Conservation (phyloP, 2,888 invertebrate genomes). For the Erebia aethiops region DNA sequence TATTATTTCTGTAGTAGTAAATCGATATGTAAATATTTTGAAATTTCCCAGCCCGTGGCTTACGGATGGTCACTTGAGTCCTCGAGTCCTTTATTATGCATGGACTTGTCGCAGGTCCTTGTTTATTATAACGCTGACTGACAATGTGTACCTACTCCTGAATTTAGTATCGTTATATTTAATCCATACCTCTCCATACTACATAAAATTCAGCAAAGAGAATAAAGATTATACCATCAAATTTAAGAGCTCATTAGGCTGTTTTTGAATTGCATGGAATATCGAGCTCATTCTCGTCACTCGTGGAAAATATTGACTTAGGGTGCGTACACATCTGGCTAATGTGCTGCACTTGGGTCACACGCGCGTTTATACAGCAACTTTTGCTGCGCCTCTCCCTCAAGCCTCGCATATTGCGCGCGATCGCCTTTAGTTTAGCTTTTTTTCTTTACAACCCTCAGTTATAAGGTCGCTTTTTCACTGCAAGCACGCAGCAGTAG, state of each 20-base stretch:
- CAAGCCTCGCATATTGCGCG: no score
- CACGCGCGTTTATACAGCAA: no score
- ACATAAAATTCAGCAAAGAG: background rate
- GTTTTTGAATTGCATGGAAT: background rate
- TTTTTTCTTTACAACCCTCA: no score
- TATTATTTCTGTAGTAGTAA: background rate
- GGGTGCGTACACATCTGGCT: no score
- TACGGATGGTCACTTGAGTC: constrained; percentile 47
- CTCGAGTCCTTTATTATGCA: constrained; percentile 17
- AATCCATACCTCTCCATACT: background rate
- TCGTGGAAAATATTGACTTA: background rate
- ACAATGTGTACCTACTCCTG: background rate
- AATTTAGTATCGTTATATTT: background rate
- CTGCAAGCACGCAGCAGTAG: no score
- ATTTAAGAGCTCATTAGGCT: background rate
- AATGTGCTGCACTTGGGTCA: no score
- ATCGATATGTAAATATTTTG: constrained; percentile 27
- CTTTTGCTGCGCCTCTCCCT: no score
- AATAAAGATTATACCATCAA: background rate
- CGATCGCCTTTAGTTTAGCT: no score
- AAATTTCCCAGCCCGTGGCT: constrained; percentile 53
- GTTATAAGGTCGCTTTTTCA: no score
- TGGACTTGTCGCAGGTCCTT: background rate
- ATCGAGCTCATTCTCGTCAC: background rate
- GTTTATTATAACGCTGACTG: constrained; percentile 8